phyloP scores from a whole-genome alignment of 2,797 vertebrate genomes.

The Tinamus major region DNA sequence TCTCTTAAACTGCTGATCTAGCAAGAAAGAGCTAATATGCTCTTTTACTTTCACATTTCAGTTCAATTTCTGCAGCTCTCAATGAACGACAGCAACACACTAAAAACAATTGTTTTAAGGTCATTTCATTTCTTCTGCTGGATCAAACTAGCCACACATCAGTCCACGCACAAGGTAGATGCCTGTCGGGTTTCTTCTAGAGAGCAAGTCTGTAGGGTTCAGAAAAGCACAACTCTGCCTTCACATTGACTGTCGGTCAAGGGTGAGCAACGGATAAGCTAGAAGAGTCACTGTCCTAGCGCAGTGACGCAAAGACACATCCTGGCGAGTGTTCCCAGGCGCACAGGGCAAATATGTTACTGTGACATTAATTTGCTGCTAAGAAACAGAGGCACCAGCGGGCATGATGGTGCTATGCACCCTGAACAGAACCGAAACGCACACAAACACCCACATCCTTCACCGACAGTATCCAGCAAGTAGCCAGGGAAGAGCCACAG shows the following conservation, averaged over 20 bases:
- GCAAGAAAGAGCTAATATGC: conserved; percentile 28
- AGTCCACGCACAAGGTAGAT: conserved; percentile 10
- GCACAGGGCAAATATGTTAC: neutral
- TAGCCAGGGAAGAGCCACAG: neutral
- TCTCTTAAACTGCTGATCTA: conserved; percentile 27
- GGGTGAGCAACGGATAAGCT: neutral
- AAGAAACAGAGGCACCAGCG: neutral
- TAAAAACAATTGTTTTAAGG: conserved; percentile 40
- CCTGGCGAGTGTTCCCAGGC: neutral
- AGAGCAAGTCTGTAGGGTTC: conserved; percentile 7
- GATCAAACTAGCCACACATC: conserved; percentile 6
- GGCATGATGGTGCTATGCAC: neutral
- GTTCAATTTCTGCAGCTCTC: conserved; percentile 24
- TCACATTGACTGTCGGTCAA: conserved; percentile 21
- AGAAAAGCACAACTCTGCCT: conserved; percentile 39
- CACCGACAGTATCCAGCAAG: neutral
- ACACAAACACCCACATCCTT: neutral
- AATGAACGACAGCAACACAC: conserved; percentile 32
- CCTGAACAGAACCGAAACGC: neutral
- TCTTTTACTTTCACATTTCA: conserved; percentile 45
- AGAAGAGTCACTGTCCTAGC: neutral
- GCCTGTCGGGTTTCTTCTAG: neutral
- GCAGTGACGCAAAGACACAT: neutral
- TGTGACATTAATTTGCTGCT: neutral
- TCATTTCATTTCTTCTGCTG: conserved; percentile 26